Percentiles rank a stretch among this genome's conserved stretches.
These are phyloP conservation scores for Spinus olivaceus DNA, from an alignment of 2,797 vertebrate genomes.

Conservation along the genomic window DNA sequence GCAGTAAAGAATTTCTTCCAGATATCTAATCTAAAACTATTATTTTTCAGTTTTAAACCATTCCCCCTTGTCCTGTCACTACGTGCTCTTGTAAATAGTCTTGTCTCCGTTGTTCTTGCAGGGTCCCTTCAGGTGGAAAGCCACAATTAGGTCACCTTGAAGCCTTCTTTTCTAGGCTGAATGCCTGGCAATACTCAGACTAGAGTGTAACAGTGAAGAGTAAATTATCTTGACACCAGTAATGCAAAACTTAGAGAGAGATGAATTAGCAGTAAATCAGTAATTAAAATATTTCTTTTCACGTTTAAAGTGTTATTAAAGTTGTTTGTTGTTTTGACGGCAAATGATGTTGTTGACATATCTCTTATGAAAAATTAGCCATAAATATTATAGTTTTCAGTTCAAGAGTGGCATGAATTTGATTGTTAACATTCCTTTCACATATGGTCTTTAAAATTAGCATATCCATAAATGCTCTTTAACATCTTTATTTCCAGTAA, in stretches of 20 bases:
- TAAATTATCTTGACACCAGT: neutral
- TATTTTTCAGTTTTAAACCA: neutral
- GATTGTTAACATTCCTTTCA: conserved; percentile 45
- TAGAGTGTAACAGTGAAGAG: neutral
- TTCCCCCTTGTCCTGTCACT: neutral
- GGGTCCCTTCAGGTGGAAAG: neutral
- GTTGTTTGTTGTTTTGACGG: neutral
- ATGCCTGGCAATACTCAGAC: neutral
- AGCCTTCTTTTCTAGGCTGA: neutral
- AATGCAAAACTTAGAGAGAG: neutral
- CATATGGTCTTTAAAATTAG: neutral
- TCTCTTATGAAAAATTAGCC: neutral
- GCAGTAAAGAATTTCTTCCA: neutral
- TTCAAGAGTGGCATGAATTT: conserved; percentile 29
- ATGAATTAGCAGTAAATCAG: neutral
- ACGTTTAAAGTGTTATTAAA: neutral
- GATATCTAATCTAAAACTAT: neutral
- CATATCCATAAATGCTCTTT: neutral
- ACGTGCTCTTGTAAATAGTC: neutral
- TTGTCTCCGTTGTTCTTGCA: neutral
- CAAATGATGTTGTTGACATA: neutral
- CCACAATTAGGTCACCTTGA: neutral
- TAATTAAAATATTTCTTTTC: conserved; percentile 14
- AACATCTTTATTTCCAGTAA: conserved; percentile 41
- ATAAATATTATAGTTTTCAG: neutral